Evolutionary conservation across 2,113 vertebrate genomes (phyloP), one percentile per base, ranked within the genome.

Genomic region (Sinocyclocheilus anshuiensis): DNA sequence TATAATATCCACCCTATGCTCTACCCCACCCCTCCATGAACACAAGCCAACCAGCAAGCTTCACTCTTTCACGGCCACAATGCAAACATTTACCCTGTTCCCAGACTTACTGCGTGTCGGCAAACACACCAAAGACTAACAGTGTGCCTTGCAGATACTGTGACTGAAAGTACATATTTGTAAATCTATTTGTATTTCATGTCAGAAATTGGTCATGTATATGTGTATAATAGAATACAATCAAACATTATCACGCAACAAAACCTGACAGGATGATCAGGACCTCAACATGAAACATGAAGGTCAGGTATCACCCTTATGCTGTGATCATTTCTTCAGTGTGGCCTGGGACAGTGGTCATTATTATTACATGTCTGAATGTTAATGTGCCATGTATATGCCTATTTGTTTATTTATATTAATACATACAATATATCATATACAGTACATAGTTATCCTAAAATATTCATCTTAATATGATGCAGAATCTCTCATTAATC

Each of bases 11-110:
- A 83, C 81, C 81, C 83, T 16, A 83, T 59, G 55, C 71, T 50
- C 72, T 22, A 86, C 84, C 80, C 82, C 83, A 87, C 86, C 65
- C 69, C 84, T 83, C 18, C 87, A 84, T 69, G 86, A 61, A 78
- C 88, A 81, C 81, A 78, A 79, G 36, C 84, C 33, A 72, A 84
- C 12, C 42, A 57, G 67, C 24, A 83, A 88, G 89, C 89, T 72
- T 55, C 76, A 83, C 78, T 63, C 39, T 63, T 55, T 53, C 67
- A 61, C 50, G 6, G 77, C 36, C 85, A 86, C 80, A 87, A 53
- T 61, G 65, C 79, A 78, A 84, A 85, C 87, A 86, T 82, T 75
- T 71, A 57, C 55, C 57, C 74, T 78, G 84, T 67, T 76, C 36
- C 33, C 61, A 86, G 65, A 69, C 55, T 39, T 39, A 45, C 55